Evolutionary conservation across 2,888 invertebrate genomes (phyloP).

Genomic region (Agrilus biguttatus): DNA sequence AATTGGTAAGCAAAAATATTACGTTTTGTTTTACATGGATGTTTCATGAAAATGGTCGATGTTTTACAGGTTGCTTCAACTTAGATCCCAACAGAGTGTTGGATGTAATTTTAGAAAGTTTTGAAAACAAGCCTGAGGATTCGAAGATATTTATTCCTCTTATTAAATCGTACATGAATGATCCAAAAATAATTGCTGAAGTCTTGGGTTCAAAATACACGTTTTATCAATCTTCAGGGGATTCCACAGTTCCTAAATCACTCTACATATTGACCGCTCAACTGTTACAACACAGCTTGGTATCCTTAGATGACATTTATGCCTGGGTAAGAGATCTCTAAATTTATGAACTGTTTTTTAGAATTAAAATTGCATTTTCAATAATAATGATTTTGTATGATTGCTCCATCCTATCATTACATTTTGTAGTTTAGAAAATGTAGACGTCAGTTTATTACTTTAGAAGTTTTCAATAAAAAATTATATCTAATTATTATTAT

Average conservation of each 20-base stretch:
- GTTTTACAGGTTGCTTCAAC: slow-evolving; percentile 83
- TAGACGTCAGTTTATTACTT: no score
- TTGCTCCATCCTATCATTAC: no score
- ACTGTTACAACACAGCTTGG: slow-evolving; percentile 74
- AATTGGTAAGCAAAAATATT: slow-evolving; percentile 51
- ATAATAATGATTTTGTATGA: no score
- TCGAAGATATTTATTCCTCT: slow-evolving; percentile 75
- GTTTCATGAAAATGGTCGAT: slow-evolving; percentile 1
- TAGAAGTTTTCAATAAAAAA: no score
- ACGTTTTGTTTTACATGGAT: slow-evolving; percentile 5
- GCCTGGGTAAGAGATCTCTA: slow-evolving; percentile 55
- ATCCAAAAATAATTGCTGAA: slow-evolving; percentile 78
- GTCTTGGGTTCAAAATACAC: slow-evolving; percentile 86
- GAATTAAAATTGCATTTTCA: neutral
- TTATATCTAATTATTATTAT: no score
- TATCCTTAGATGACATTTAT: slow-evolving; percentile 77
- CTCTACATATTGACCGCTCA: slow-evolving; percentile 82
- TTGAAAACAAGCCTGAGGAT: slow-evolving; percentile 74
- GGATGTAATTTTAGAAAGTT: slow-evolving; percentile 91
- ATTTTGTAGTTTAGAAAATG: no score
- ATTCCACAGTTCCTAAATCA: slow-evolving; percentile 60
- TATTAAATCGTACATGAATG: slow-evolving; percentile 76
- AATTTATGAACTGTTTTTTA: neutral
- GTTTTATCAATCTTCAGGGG: slow-evolving; percentile 49
- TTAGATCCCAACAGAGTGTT: slow-evolving; percentile 95